Base-by-base conservation (phyloP, 2,888 invertebrate species). In the Pachliopta kotzebuea region DNA sequence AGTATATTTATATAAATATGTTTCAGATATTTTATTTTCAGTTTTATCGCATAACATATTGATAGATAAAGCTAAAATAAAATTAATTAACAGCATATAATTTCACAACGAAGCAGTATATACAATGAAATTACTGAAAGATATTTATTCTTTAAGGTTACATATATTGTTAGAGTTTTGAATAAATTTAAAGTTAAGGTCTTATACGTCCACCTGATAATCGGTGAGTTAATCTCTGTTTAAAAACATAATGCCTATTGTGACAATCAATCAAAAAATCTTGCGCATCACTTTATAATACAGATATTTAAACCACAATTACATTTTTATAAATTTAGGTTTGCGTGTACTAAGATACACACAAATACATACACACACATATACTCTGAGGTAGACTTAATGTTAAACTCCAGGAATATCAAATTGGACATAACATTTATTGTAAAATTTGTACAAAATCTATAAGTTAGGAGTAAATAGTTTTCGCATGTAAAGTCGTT, bases 301-400 rank as follows among this genome's bases (percentile, higher is more conserved):
- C 14, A 9, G 14, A 11, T 11, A 37, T 31, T 31, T n/a, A n/a
- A n/a, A n/a, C n/a, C 26, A 26, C 26, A 26, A 26, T 37, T 11
- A 14, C 37, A 37, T 14, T 14, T 1, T 37, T 37, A 14, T 2
- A 37, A 37, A 11, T 14, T 14, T 2, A 37, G 14, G 14, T 37
- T 11, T 37, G 11, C 3, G 37, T 14, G 37, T 17, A 37, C 37
- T 37, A 37, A 37, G 14, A 37, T n/a, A n/a, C n/a, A n/a, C n/a
- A n/a, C n/a, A 0, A 37, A 37, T 17, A 37, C 11, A 37, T 18
- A 45, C n/a, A n/a, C n/a, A n/a, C n/a, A 26, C 26, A 54, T 54
- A 23, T 54, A 54, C 26, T 54, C 23, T 21, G 65, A 65, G 65
- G 65, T 65, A 65, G 65, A 65, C 53, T 45, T 56, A 56, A 24